Evolutionary conservation across 2,888 invertebrate species (phyloP).

Genomic region (Gymnoscelis rufifasciata): DNA sequence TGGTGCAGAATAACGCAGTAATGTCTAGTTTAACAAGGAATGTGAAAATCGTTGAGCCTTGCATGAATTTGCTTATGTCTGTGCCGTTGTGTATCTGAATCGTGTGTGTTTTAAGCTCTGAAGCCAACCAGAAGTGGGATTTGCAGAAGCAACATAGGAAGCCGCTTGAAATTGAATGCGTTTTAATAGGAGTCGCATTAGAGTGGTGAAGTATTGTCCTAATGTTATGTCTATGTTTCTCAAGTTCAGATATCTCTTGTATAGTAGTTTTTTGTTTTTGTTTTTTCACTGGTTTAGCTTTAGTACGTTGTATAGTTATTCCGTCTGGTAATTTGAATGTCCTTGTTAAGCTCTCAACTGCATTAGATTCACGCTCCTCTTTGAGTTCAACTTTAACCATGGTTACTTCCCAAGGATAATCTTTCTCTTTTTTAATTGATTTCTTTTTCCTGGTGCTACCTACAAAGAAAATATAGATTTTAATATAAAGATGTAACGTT

Average conservation of each 20-base stretch:
- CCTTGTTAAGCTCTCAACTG: slow-evolving; percentile 1
- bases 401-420: slow-evolving; percentile 15
- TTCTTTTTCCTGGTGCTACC: slow-evolving; percentile 12
- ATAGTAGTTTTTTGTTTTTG: slow-evolving; percentile 4
- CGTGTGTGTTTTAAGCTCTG: slow-evolving; percentile 33
- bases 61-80: slow-evolving; percentile 14
- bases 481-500: slow-evolving; percentile 1
- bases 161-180: slow-evolving; percentile 29
- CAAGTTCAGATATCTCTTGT: slow-evolving; percentile 10
- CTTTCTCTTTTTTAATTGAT: slow-evolving; percentile 15
- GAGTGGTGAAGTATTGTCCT: slow-evolving; percentile 34
- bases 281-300: slow-evolving; percentile 1
- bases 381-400: slow-evolving; percentile 13
- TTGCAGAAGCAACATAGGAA: slow-evolving; percentile 35
- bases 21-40: slow-evolving; percentile 43
- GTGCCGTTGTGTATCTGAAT: slow-evolving; percentile 15
- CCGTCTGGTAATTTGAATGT: slow-evolving; percentile 3
- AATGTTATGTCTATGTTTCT: slow-evolving; percentile 16
- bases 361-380: neutral
- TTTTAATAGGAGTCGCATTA: slow-evolving; percentile 42
- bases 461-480: slow-evolving; percentile 19
- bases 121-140: slow-evolving; percentile 25
- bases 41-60: slow-evolving; percentile 29
- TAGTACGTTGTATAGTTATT: neutral
- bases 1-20: slow-evolving; percentile 37